These are phyloP conservation scores for Microplitis deprimator DNA, from an alignment of 2,888 invertebrate genomes.

Conservation along the genomic window DNA sequence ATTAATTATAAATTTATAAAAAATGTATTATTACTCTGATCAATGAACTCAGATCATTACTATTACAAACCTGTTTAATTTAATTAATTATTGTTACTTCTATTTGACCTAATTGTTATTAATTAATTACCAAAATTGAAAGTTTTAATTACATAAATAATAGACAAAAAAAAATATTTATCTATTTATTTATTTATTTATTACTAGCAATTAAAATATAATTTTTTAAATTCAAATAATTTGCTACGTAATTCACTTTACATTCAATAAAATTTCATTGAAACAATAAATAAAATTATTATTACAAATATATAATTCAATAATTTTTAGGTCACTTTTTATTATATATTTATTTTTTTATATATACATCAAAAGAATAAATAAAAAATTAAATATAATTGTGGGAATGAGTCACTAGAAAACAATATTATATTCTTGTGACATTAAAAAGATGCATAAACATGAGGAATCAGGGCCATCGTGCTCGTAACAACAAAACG, in stretches of 20 bases:
- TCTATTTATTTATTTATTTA: no score
- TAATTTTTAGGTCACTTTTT: not conserved
- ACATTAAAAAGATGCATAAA: slow-evolving; percentile 33
- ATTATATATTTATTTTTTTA: not conserved
- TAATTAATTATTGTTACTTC: not conserved
- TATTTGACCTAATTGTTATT: not conserved
- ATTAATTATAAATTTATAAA: no score
- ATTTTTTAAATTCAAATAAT: no score
- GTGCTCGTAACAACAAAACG: slow-evolving; percentile 31
- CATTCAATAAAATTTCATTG: no score
- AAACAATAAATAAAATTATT: no score
- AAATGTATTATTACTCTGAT: no score
- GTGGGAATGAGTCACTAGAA: slow-evolving; percentile 31
- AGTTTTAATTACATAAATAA: not conserved
- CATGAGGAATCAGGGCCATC: slow-evolving; percentile 34
- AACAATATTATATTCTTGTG: slow-evolving; percentile 30
- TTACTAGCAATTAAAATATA: no score
- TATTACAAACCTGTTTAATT: no score
- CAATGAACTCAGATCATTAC: no score
- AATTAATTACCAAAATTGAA: not conserved
- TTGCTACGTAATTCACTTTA: no score
- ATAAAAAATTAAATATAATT: not conserved
- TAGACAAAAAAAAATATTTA: not conserved
- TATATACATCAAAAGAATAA: not conserved
- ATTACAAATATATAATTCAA: no score